Percentiles rank a stretch among this genome's conserved stretches.
phyloP scores from a whole-genome alignment of 2,113 vertebrate species.

The Colius striatus region DNA sequence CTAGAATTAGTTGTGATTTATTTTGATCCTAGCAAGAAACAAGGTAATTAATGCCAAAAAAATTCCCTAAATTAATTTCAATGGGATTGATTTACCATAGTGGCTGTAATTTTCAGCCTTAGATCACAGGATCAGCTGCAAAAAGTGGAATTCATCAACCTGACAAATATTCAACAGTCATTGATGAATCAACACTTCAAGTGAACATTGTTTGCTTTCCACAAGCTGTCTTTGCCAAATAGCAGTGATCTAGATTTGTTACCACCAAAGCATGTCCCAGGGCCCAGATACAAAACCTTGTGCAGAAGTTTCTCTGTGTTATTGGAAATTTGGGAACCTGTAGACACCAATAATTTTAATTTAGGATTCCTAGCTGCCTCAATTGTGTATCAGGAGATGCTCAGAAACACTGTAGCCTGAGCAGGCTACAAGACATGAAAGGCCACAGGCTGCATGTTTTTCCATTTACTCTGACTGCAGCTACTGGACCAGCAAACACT shows the following conservation, averaged over 20 bases:
- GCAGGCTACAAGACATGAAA: background rate
- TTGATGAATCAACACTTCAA: background rate
- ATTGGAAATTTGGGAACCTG: background rate
- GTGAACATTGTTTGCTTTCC: background rate
- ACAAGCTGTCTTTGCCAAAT: background rate
- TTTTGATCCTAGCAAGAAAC: conserved; percentile 18
- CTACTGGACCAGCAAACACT: background rate
- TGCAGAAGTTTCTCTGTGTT: background rate
- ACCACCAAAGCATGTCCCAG: background rate
- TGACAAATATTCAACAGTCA: background rate
- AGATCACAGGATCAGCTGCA: background rate
- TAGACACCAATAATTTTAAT: background rate
- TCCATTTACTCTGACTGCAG: background rate
- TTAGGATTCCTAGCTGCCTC: background rate
- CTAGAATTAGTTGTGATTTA: background rate
- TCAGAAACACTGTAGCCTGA: background rate
- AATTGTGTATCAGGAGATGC: background rate
- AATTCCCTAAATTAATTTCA: background rate
- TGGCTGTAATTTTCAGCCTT: background rate
- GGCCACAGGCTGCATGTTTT: accelerated
- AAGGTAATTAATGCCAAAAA: background rate
- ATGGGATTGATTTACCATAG: background rate
- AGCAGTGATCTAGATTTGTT: background rate
- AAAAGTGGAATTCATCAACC: background rate
- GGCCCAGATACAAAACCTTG: background rate